These are phyloP conservation scores for Atractosteus spatula DNA, from an alignment of 2,113 vertebrate genomes.

Conservation along the genomic window DNA sequence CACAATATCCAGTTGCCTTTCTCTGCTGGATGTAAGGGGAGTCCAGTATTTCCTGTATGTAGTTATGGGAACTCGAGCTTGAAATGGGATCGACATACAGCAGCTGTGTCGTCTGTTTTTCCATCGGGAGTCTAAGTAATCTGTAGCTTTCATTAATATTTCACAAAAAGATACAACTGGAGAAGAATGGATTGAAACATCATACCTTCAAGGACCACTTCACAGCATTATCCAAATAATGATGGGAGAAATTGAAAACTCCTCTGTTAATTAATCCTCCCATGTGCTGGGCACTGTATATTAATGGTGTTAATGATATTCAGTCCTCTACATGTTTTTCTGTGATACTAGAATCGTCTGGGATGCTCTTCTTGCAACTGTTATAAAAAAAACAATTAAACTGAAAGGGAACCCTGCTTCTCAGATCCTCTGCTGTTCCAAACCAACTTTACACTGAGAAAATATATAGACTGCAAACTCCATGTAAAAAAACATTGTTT, in stretches of 20 bases:
- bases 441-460: no score
- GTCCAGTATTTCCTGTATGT: neutral
- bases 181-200: neutral
- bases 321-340: neutral
- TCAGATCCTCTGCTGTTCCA: neutral
- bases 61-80: no score
- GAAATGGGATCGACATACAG: neutral
- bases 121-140: neutral
- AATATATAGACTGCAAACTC: no score
- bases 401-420: neutral
- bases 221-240: neutral
- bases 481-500: no score
- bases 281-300: neutral
- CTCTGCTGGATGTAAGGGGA: neutral
- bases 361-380: neutral
- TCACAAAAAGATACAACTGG: neutral
- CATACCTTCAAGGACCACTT: neutral
- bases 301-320: constrained; percentile 1
- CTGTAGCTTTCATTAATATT: constrained; percentile 13
- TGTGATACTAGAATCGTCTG: neutral
- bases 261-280: neutral
- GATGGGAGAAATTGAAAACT: neutral
- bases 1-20: neutral
- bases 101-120: neutral
- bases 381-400: neutral